Percentiles rank a stretch among this genome's conserved stretches.
These are phyloP conservation scores for Ditula angustiorana DNA, from an alignment of 2,888 invertebrate species.

Conservation along the genomic window DNA sequence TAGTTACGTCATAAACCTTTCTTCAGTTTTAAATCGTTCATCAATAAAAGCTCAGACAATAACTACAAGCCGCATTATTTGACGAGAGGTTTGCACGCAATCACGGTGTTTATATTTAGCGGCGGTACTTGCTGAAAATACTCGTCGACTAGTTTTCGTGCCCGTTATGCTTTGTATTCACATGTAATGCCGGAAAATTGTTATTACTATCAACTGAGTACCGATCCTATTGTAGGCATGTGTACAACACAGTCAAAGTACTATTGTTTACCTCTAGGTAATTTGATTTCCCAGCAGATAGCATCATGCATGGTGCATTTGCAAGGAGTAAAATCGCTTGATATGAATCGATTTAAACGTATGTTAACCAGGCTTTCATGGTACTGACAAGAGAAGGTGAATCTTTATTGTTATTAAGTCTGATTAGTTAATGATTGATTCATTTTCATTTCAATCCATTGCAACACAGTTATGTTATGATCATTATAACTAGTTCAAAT, in stretches of 20 bases:
- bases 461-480: no score
- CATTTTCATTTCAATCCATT: no score
- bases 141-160: conserved; percentile 13
- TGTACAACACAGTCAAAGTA: conserved; percentile 49
- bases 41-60: conserved; percentile 11
- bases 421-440: no score
- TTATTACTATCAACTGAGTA: conserved; percentile 63
- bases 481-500: no score
- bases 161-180: conserved; percentile 58
- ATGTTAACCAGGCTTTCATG: no score
- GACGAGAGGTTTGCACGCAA: conserved; percentile 26
- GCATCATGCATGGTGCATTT: not conserved
- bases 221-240: conserved; percentile 55
- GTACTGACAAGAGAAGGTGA: no score
- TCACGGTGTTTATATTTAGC: conserved; percentile 16
- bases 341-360: no score
- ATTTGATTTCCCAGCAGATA: not conserved
- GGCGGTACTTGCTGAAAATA: conserved; percentile 18
- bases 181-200: conserved; percentile 70
- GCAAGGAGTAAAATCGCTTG: no score
- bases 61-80: not conserved
- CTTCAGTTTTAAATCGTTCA: not conserved
- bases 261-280: not conserved
- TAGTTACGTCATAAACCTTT: not conserved
- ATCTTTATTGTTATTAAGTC: no score